Evolutionary conservation across 2,888 invertebrate genomes (phyloP), one percentile per base, ranked within the genome.

Genomic region (Monopis laevigella): DNA sequence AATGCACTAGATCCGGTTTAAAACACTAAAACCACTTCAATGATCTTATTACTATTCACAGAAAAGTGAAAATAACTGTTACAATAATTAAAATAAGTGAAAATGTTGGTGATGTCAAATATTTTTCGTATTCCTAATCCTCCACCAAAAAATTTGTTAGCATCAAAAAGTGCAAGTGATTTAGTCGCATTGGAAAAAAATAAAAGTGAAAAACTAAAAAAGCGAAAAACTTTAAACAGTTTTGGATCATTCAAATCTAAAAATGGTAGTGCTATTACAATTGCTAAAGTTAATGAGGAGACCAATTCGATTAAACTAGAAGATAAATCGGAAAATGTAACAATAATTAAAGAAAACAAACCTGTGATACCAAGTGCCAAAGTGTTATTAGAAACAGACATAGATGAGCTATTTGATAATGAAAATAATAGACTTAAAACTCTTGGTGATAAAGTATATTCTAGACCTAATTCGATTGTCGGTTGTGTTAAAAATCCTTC

Each of bases 311-410:
- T n/a, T n/a, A n/a, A n/a, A 29, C 2, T 12, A 6, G 10, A 13
- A 29, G 29, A n/a, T 29, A 14, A 29, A 13, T 29, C 14, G 14
- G 14, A 29, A 29, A 29, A 7, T 29, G 32, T 17, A 32, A 17
- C 32, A 14, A 32, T 17, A 32, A 17, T 17, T 32, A 13, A 14
- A n/a, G 17, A 32, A 3, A 18, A 19, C 57, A 69, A 68, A 62
- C 65, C 63, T 70, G 80, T 80, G 69, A 75, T 78, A 71, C 68
- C 73, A 55, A 80, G 77, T 77, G 75, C 80, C 78, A 80, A 80
- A 78, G 80, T 80, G 68, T 68, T 80, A 63, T 66, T 80, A 74
- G 80, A 80, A 65, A 80, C 80, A 51, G 78, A 80, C 69, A 62
- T 80, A 63, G 80, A 80, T 53, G 80, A 78, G 56, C 56, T 80